Evolutionary conservation across 2,797 vertebrate species (phyloP).

Genomic region (Danio aesculapii): DNA sequence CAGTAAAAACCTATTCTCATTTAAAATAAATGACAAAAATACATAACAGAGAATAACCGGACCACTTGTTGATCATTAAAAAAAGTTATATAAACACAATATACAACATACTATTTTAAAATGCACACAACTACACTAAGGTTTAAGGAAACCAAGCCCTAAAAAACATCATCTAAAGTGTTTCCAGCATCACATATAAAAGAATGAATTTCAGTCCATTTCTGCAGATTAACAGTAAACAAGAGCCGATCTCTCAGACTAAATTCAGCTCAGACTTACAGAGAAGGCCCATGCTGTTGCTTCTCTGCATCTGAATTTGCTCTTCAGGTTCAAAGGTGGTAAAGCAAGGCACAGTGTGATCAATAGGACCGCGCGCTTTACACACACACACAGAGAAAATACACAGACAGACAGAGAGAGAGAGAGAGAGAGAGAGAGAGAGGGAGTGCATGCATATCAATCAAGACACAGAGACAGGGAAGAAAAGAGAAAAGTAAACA

Average conservation of each 20-base stretch:
- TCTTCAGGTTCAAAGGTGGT: slow-evolving; percentile 84
- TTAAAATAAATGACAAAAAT: too few relatives aligned
- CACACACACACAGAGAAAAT: too few relatives aligned
- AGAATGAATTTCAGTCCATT: neutral
- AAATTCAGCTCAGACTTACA: slow-evolving; percentile 79
- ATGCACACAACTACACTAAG: neutral
- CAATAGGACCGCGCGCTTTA: slow-evolving; percentile 85
- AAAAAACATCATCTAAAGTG: neutral
- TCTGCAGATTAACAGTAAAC: neutral
- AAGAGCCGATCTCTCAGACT: slow-evolving; percentile 6
- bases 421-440: slow-evolving; percentile 15
- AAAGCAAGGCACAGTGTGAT: slow-evolving; percentile 90
- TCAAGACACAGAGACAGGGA: slow-evolving; percentile 12
- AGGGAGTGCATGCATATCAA: slow-evolving; percentile 31
- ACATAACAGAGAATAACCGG: too few relatives aligned
- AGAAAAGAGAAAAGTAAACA: slow-evolving; percentile 58
- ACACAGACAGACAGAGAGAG: slow-evolving; percentile 3
- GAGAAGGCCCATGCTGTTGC: slow-evolving; percentile 94
- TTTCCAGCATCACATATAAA: neutral
- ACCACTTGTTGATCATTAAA: too few relatives aligned
- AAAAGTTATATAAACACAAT: too few relatives aligned
- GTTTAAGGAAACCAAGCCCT: neutral
- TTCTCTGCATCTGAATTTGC: slow-evolving; percentile 86
- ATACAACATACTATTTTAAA: too few relatives aligned
- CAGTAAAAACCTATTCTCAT: too few relatives aligned